Evolutionary conservation across 2,888 invertebrate genomes (phyloP).

Genomic region (Myopa tessellatipennis): DNA sequence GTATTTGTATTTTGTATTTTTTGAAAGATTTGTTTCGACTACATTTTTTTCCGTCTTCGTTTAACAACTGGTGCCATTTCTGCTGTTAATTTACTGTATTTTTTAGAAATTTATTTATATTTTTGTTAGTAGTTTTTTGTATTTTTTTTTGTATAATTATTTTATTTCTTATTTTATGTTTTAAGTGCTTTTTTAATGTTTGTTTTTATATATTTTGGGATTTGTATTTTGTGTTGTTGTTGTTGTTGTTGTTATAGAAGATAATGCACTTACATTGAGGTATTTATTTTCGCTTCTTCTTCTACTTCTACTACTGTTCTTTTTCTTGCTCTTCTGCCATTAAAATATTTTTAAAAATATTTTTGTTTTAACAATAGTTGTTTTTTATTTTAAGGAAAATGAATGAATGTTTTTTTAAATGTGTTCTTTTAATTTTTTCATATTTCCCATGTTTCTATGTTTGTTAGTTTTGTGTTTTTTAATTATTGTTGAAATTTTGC

Average conservation of each 20-base stretch:
- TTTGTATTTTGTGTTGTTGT: constrained; percentile 42
- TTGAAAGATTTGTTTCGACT: too few species aligned
- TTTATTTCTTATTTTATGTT: neutral
- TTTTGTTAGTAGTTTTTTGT: too few species aligned
- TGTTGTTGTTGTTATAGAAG: constrained; percentile 51
- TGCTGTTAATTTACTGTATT: constrained; percentile 43
- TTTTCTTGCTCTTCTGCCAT: constrained; percentile 12
- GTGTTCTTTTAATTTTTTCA: neutral
- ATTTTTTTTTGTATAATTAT: neutral
- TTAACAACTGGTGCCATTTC: constrained; percentile 18
- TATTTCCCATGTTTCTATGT: neutral
- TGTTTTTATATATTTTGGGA: constrained; percentile 38
- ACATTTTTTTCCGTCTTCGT: too few species aligned
- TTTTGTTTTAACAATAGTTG: constrained; percentile 8
- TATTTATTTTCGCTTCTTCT: constrained; percentile 50
- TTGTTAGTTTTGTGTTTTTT: constrained; percentile 40
- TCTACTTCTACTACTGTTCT: neutral
- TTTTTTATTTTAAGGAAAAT: constrained; percentile 10
- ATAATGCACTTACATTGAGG: constrained; percentile 63
- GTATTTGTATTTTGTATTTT: too few species aligned
- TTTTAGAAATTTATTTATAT: neutral
- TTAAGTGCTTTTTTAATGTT: constrained; percentile 14
- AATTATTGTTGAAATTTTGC: constrained; percentile 15
- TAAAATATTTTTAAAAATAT: constrained; percentile 27
- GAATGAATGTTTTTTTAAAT: neutral